Conservation (phyloP, 2,797 vertebrate species). For the Spinus olivaceus region DNA sequence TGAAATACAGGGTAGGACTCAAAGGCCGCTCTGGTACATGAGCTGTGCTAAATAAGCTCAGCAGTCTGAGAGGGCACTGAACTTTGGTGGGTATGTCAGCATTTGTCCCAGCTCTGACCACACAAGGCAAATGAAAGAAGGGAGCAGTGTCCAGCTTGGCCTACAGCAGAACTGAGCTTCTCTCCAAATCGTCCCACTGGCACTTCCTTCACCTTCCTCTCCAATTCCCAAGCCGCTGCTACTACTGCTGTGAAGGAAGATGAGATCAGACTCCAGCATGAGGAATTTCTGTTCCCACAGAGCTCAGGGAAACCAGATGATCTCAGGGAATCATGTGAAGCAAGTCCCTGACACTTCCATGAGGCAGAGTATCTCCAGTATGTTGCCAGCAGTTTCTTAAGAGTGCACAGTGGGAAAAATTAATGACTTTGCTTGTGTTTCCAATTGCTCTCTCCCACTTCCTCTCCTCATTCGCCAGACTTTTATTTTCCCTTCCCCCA, state of each 20-base stretch:
- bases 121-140: neutral
- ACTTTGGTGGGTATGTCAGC: neutral
- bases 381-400: constrained; percentile 49
- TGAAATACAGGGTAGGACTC: neutral
- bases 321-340: constrained; percentile 67
- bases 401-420: constrained; percentile 66
- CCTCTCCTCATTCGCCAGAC: constrained; percentile 54
- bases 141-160: neutral
- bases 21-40: rapidly evolving
- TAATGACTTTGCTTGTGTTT: constrained; percentile 55
- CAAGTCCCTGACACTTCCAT: constrained; percentile 66
- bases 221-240: constrained; percentile 6
- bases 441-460: constrained; percentile 66
- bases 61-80: neutral
- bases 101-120: neutral
- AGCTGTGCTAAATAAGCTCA: neutral
- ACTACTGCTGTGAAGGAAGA: constrained; percentile 19
- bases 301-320: constrained; percentile 65
- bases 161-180: neutral
- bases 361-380: constrained; percentile 48
- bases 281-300: constrained; percentile 68
- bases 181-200: neutral
- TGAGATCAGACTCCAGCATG: constrained; percentile 19
- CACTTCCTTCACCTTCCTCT: constrained; percentile 7
- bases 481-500: constrained; percentile 35